Base-by-base conservation (phyloP, 2,888 invertebrate species). In the Thymelicus sylvestris region DNA sequence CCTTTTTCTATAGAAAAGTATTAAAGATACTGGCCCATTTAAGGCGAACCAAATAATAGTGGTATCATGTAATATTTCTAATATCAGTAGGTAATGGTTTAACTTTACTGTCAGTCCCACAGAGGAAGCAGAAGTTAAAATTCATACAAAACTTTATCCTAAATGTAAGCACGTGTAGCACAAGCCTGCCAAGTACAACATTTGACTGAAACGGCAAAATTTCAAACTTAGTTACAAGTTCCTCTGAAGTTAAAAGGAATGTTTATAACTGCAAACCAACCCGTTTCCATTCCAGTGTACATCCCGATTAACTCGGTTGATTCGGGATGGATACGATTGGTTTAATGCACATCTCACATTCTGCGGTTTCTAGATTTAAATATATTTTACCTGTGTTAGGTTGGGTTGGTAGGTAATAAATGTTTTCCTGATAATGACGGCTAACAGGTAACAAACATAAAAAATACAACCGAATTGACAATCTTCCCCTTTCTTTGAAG, bases 201-300 rank as follows among this genome's bases (percentile, higher is more conserved):
- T 69, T 62, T 61, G 62, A 52, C 64, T 64, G 39, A 55, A 69
- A 47, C 64, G 48, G 13, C 5, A 12, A 48, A 64, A 59, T 69
- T 69, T 7, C 13, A 19, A 69, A 69, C 69, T 69, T 48, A 7
- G 57, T 64, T 59, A 47, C 66, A 67, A 67, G 38, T 64, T 47
- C 38, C 63, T 38, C 31, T 52, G 62, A 68, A 69, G 63, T 57
- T 64, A 38, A 64, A 64, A 69, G 59, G 59, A 64, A 69, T 69
- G 8, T 50, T 39, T 59, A 12, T 59, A 59, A 39, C 57, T 64
- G 38, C 59, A 64, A 44, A 69, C 64, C 39, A 41, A 65, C 10
- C 24, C 24, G 57, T 59, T 48, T 69, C 59, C 50, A 12, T 10
- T 55, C 57, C 15, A 6, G 38, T 65, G 38, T 52, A 31, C 39